phyloP scores from a whole-genome alignment of 2,888 invertebrate species.

The Eulithis prunata region DNA sequence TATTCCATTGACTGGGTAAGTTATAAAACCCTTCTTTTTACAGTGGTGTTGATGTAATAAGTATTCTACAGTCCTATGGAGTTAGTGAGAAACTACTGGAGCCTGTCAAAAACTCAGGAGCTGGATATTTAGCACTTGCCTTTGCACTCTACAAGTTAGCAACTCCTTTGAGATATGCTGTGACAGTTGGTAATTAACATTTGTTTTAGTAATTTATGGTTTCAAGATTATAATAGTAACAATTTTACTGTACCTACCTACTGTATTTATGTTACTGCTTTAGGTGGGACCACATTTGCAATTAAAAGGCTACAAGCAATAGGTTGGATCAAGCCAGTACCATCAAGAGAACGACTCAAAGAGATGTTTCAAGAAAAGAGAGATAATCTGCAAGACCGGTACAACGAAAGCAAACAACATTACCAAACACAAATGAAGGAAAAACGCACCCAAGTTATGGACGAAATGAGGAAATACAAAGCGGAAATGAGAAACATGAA shows the following conservation, averaged over 20 bases:
- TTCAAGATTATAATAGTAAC: not conserved
- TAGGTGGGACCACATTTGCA: constrained; percentile 93
- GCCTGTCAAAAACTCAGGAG: constrained; percentile 90
- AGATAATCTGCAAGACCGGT: constrained; percentile 85
- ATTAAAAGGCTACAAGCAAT: constrained; percentile 91
- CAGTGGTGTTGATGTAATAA: constrained; percentile 96
- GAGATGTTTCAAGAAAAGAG: constrained; percentile 86
- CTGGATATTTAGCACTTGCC: constrained; percentile 95
- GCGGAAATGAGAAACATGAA: constrained; percentile 77
- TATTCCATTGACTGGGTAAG: not conserved
- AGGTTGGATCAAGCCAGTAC: constrained; percentile 94
- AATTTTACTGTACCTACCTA: not conserved
- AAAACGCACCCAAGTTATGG: constrained; percentile 75
- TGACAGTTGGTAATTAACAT: constrained; percentile 89
- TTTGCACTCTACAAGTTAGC: constrained; percentile 97
- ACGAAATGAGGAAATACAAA: constrained; percentile 80
- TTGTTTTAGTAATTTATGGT: not conserved
- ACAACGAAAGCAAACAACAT: constrained; percentile 82
- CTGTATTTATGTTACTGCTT: constrained; percentile 41
- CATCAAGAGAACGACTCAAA: constrained; percentile 86
- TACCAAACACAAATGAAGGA: constrained; percentile 74
- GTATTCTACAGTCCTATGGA: constrained; percentile 90
- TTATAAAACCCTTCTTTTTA: constrained; percentile 51
- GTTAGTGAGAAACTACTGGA: constrained; percentile 91
- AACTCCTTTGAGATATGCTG: constrained; percentile 95